A percentile compares a stretch with the other conserved stretches of the same genome.
Evolutionary conservation across 1,140 invertebrate genomes (phyloP).

Genomic region (Megalonaias nervosa): DNA sequence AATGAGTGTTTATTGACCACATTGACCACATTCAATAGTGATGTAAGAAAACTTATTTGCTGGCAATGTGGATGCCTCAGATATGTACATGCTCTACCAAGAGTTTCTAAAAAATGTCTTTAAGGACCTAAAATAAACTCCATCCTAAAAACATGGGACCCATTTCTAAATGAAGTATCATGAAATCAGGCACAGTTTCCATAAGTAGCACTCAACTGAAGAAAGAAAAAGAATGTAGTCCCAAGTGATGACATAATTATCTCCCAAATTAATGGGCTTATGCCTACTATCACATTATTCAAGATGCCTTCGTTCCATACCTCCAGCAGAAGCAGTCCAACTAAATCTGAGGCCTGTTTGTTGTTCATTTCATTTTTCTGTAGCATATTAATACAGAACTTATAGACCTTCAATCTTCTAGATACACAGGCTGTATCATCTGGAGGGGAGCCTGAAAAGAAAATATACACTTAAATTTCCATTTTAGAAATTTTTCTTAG

Average conservation of each 20-base stretch:
- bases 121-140: background rate
- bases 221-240: background rate
- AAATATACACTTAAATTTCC: background rate
- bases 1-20: too few species aligned
- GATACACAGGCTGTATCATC: constrained; percentile 12
- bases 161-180: background rate
- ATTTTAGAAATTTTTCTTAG: too few species aligned
- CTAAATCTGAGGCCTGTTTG: constrained; percentile 57
- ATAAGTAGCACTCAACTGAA: background rate
- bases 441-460: constrained; percentile 30
- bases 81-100: too few species aligned
- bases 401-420: constrained; percentile 46
- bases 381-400: constrained; percentile 56
- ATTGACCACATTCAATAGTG: too few species aligned
- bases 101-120: too few species aligned
- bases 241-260: background rate
- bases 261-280: background rate
- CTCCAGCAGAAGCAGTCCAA: constrained; percentile 63
- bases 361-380: constrained; percentile 62
- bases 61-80: too few species aligned
- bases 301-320: constrained; percentile 35
- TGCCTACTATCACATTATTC: background rate
- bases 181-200: background rate
- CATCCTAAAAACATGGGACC: background rate
- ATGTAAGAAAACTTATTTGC: too few species aligned